These are phyloP conservation scores for Lasioglossum morio DNA, from an alignment of 2,888 invertebrate genomes.

Conservation along the genomic window DNA sequence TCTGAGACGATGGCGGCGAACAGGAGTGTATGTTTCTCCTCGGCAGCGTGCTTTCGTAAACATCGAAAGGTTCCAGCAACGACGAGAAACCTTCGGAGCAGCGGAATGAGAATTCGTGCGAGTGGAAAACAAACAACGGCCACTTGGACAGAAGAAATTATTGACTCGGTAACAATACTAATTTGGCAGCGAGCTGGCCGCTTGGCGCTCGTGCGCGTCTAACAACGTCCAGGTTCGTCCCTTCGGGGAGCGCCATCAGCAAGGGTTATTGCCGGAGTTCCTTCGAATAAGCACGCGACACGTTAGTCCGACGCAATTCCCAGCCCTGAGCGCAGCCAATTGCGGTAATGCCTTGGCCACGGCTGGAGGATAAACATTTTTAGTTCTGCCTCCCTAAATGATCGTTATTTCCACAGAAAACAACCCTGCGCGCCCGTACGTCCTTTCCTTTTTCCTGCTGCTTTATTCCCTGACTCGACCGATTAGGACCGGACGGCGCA, in stretches of 20 bases:
- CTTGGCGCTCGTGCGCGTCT: slow-evolving; percentile 30
- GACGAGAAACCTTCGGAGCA: neutral
- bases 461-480: neutral
- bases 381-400: slow-evolving; percentile 43
- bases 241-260: slow-evolving; percentile 46
- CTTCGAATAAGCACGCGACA: slow-evolving; percentile 63
- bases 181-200: slow-evolving; percentile 48
- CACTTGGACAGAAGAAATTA: slow-evolving; percentile 40
- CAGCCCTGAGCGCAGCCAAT: slow-evolving; percentile 66
- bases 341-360: slow-evolving; percentile 66
- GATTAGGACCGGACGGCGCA: slow-evolving; percentile 1
- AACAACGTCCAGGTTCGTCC: slow-evolving; percentile 57
- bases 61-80: neutral
- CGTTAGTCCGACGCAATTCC: slow-evolving; percentile 58
- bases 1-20: neutral
- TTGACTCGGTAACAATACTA: slow-evolving; percentile 58
- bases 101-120: slow-evolving; percentile 21
- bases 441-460: slow-evolving; percentile 20
- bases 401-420: slow-evolving; percentile 60
- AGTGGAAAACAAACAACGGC: slow-evolving; percentile 38
- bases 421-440: slow-evolving; percentile 32
- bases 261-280: slow-evolving; percentile 70
- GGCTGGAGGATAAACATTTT: slow-evolving; percentile 51
- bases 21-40: neutral
- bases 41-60: slow-evolving; percentile 31